A percentile compares a stretch with the other conserved stretches of the same genome.
Conservation (phyloP, 1,140 invertebrate genomes). For the Parasteatoda tepidariorum region DNA sequence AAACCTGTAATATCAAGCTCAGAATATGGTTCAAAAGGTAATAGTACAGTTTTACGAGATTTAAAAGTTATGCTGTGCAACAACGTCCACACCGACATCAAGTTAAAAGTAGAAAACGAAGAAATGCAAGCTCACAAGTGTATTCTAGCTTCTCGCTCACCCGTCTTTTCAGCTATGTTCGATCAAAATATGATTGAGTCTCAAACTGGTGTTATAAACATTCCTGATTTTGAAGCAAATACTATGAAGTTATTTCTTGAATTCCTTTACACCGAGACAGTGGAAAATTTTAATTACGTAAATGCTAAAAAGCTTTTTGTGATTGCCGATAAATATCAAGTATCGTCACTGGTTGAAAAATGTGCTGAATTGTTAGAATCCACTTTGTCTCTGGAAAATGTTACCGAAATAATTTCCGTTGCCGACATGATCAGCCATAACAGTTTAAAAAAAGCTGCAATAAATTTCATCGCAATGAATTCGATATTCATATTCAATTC, state of each 20-base stretch:
- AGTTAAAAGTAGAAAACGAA: slow-evolving; percentile 62
- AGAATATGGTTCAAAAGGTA: too few species aligned
- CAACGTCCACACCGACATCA: slow-evolving; percentile 62
- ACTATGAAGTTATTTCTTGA: neutral
- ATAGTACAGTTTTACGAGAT: too few species aligned
- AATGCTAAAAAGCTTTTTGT: neutral
- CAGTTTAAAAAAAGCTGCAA: neutral
- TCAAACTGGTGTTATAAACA: slow-evolving; percentile 66
- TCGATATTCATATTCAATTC: neutral
- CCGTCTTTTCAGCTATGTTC: slow-evolving; percentile 97
- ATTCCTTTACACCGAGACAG: neutral
- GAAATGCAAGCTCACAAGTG: slow-evolving; percentile 95
- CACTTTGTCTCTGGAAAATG: neutral
- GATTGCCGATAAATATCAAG: neutral
- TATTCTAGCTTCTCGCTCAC: slow-evolving; percentile 93
- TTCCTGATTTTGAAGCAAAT: neutral
- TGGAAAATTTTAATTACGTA: neutral
- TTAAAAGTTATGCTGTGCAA: too few species aligned
- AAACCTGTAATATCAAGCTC: too few species aligned
- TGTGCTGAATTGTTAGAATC: neutral
- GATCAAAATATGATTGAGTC: slow-evolving; percentile 99
- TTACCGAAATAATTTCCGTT: neutral
- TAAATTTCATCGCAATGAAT: neutral
- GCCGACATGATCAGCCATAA: neutral
- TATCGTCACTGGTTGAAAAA: neutral